Evolutionary conservation across 2,888 invertebrate species (phyloP), one percentile per base, ranked within the genome.

Genomic region (Ectemnius cavifrons): DNA sequence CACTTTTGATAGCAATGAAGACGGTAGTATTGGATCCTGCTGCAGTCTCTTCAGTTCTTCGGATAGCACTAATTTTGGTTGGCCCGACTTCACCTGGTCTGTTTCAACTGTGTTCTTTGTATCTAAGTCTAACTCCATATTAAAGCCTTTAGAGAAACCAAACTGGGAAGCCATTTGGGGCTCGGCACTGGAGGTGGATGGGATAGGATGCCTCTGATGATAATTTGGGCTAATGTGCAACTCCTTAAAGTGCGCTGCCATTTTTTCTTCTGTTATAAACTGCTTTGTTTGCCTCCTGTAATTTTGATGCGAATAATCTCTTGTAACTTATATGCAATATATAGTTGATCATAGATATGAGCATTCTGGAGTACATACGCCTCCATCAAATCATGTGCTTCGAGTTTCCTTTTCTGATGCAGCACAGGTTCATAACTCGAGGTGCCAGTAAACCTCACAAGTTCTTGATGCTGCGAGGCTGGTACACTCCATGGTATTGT

Each of bases 261-360:
- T 96, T 89, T 95, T 95, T 86, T 96, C 96, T 89, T 96, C 96
- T 0, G 96, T 96, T 78, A 96, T 96, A 56, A 95, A 93, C 88
- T 96, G 95, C 87, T 97, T 97, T 6, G 92, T 88, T 60, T 83
- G 87, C 52, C 86, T 77, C 14, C 90, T 91, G 69, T 11, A 59
- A 70, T 18, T 20, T 63, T 4, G 46, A 16, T 56, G 14, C 4
- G 23, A 45, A 20, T 2, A 4, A 8, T 16, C 68, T 20, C 2
- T 47, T 27, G 23, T 13, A 0, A 4, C 23, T 28, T n/a, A 3
- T 3, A 58, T 47, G 14, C 8, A 5, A 18, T 16, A 13, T 16
- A 16, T 52, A 14, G 4, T 13, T 16, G 2, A 8, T 37, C 6
- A 6, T 11, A 37, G 23, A 23, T 2, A 23, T 23, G 2, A 2